These are phyloP conservation scores for Arizona elegans DNA, from an alignment of 2,113 vertebrate species.

Conservation along the genomic window DNA sequence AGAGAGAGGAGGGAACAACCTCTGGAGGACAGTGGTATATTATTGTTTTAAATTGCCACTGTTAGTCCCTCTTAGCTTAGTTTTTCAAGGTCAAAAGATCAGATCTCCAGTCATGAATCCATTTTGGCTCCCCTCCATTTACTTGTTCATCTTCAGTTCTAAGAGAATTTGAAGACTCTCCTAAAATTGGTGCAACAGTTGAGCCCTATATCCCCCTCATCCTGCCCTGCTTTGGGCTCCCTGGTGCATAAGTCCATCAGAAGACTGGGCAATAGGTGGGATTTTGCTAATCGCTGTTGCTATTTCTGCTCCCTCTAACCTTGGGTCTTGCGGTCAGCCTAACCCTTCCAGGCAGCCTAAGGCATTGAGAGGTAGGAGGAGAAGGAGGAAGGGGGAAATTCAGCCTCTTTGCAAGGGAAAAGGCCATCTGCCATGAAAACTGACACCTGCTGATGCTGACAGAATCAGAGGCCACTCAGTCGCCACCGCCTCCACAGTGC, in stretches of 20 bases:
- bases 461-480: constrained; percentile 38
- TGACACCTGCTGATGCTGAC: constrained; percentile 61
- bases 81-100: not conserved
- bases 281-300: not conserved
- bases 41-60: not conserved
- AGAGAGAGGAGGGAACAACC: not conserved
- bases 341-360: constrained; percentile 42
- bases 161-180: not conserved
- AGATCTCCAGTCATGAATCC: not conserved
- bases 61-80: not conserved
- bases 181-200: not conserved
- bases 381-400: constrained; percentile 27
- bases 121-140: not conserved
- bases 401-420: constrained; percentile 13
- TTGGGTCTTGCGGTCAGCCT: not conserved
- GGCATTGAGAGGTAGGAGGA: not conserved
- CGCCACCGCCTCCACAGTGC: constrained; percentile 51
- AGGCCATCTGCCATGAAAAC: constrained; percentile 66
- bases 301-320: not conserved
- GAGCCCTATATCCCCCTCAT: too few relatives aligned
- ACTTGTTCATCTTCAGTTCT: not conserved
- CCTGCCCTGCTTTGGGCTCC: not conserved
- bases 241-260: too few relatives aligned
- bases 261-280: not conserved
- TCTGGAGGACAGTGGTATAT: not conserved